Evolutionary conservation across 2,888 invertebrate species (phyloP), one percentile per base, ranked within the genome.

Genomic region (Xylota sylvarum): DNA sequence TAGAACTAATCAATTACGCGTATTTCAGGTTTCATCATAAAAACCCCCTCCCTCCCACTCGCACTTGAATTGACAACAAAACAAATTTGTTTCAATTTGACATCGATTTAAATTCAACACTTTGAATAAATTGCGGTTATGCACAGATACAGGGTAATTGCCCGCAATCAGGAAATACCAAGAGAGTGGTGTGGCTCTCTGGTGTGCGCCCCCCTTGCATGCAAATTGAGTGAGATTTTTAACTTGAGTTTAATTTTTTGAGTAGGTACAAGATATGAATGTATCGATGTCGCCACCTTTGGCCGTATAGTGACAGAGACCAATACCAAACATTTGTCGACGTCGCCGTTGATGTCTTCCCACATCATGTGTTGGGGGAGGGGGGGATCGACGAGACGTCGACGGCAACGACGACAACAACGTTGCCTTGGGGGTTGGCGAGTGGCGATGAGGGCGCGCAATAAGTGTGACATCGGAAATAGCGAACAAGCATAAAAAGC

Each of bases 391-490:
- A 9, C 17, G 17, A 32, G 10, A 12, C 14, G 50, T 17, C 56
- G n/a, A 23, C 40, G 14, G n/a, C 10, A 1, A 12, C 14, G 17
- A 56, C 14, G 10, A 17, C 12, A 30, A 37, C 56, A 14, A 27
- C 40, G 3, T n/a, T 14, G 7, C 23, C 4, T 52, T 27, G 12
- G 9, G 19, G 14, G 35, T 7, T 12, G 60, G 62, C 17, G 14
- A 27, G 7, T 12, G 60, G 56, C 17, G 23, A 23, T 55, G 70
- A 64, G 64, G 60, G 50, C 67, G 74, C 48, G 62, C 50, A 82
- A 73, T 73, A 86, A 82, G 48, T 86, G 77, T 86, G 86, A 86
- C 82, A 86, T 86, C 82, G 82, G 73, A 82, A 82, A 82, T 82
- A 27, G 69, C 67, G 62, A 73, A 40, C 55, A 19, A 76, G 46